phyloP scores from a whole-genome alignment of 2,113 vertebrate species.

The Cyanocitta stelleri region DNA sequence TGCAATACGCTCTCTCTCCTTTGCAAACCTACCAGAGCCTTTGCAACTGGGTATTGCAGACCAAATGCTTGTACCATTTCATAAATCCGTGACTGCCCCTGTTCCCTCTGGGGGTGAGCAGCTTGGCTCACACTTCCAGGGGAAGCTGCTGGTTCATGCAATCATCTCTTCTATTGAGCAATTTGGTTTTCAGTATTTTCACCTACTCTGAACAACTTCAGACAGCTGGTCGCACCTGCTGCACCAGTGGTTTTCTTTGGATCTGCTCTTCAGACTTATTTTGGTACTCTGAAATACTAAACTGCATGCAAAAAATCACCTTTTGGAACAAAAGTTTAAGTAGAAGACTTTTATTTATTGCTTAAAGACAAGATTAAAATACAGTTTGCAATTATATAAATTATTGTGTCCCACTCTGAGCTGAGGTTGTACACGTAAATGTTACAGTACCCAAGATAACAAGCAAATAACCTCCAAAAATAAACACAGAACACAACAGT shows the following conservation, averaged over 20 bases:
- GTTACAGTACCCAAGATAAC: not conserved
- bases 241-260: not conserved
- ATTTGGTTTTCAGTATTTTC: not conserved
- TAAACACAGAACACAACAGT: not conserved
- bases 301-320: not conserved
- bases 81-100: fast-evolving
- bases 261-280: not conserved
- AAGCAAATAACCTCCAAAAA: not conserved
- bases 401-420: not conserved
- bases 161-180: not conserved
- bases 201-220: not conserved
- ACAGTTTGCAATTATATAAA: not conserved
- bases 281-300: not conserved
- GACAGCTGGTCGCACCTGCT: not conserved
- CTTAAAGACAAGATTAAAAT: not conserved
- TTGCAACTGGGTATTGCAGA: not conserved
- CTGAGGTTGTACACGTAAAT: not conserved
- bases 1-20: not conserved
- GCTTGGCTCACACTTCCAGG: not conserved
- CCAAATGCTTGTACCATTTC: not conserved
- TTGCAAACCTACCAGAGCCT: not conserved
- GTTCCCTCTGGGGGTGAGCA: not conserved
- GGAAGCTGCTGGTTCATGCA: not conserved
- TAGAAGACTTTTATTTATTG: not conserved
- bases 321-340: not conserved